Base-by-base conservation (phyloP, 1,140 invertebrate species). In the Harlomillsia oculata region DNA sequence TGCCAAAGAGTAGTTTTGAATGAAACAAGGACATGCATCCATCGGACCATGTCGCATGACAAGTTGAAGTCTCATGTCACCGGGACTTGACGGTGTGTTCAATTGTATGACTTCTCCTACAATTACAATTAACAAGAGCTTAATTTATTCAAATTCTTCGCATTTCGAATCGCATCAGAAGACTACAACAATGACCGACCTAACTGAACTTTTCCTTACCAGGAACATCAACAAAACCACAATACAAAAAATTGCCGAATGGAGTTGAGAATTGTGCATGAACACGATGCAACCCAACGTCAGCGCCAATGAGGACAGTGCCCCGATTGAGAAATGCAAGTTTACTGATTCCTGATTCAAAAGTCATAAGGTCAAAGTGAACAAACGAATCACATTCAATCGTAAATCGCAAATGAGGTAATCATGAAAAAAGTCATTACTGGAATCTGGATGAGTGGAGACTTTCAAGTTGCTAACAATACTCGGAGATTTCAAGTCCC, bases 61-160 rank as follows among this genome's bases (percentile, higher is more conserved):
- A 29, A 65, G 46, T 56, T 65, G 63, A 8, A 65, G 26, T 29
- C 63, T 55, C 5, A 55, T 37, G 26, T 65, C 63, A 25, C 32
- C 39, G 16, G 44, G 30, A 20, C 46, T 28, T 3, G 34, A 30
- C 25, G 63, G 63, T 5, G 34, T 23, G 28, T 55, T 59, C 9
- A 65, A 51, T 14, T 51, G 23, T 32, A 51, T 29, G 30, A 65
- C 62, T 29, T 34, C 25, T 2, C 58, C 62, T 64, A 44, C 0
- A 23, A 37, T 36, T 28, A 6, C 28, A 36, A 51, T 11, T 26
- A 8, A 14, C 30, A 51, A 51, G n/a, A 34, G 36, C 5, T 9
- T 5, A 13, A 26, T 48, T 21, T 29, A 21, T n/a, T n/a, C n/a
- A n/a, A n/a, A n/a, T n/a, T n/a, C n/a, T n/a, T n/a, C n/a, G n/a